Percentiles rank a stretch among this genome's conserved stretches.
These are phyloP conservation scores for Lithophane leautieri DNA, from an alignment of 2,888 invertebrate genomes.

Conservation along the genomic window DNA sequence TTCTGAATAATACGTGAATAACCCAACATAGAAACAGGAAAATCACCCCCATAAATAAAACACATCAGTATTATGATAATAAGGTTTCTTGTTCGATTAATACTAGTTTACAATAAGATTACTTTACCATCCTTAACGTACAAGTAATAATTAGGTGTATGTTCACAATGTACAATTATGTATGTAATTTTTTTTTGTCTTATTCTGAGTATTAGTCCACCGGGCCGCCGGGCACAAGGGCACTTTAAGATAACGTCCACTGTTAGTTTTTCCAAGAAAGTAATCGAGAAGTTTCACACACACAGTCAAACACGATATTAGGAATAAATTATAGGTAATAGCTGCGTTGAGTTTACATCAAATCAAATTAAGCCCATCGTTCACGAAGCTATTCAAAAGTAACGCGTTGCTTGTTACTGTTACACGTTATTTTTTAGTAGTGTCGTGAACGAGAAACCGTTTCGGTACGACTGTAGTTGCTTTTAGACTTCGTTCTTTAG, in stretches of 20 bases:
- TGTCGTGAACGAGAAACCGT: background rate
- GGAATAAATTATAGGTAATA: constrained; percentile 60
- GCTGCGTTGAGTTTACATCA: constrained; percentile 43
- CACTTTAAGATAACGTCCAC: constrained; percentile 85
- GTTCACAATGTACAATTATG: constrained; percentile 90
- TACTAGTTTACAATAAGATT: constrained; percentile 90
- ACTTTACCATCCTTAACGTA: constrained; percentile 86
- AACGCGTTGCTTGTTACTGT: background rate
- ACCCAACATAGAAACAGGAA: constrained; percentile 1
- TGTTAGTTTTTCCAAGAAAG: constrained; percentile 73
- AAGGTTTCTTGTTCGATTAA: constrained; percentile 90
- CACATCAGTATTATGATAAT: constrained; percentile 88
- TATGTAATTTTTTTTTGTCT: constrained; percentile 84
- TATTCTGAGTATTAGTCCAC: constrained; percentile 87
- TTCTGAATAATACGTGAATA: no score
- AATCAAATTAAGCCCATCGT: background rate
- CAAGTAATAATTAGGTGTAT: constrained; percentile 88
- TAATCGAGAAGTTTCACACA: constrained; percentile 75
- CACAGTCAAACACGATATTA: constrained; percentile 71
- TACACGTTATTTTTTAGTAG: background rate
- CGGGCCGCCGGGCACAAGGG: constrained; percentile 87
- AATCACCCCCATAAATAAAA: constrained; percentile 78
- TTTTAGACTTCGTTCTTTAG: no score
- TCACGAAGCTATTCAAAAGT: background rate
- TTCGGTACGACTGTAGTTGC: constrained; percentile 1